phyloP scores from a whole-genome alignment of 2,797 vertebrate genomes.

The Aselliscus stoliczkanus region DNA sequence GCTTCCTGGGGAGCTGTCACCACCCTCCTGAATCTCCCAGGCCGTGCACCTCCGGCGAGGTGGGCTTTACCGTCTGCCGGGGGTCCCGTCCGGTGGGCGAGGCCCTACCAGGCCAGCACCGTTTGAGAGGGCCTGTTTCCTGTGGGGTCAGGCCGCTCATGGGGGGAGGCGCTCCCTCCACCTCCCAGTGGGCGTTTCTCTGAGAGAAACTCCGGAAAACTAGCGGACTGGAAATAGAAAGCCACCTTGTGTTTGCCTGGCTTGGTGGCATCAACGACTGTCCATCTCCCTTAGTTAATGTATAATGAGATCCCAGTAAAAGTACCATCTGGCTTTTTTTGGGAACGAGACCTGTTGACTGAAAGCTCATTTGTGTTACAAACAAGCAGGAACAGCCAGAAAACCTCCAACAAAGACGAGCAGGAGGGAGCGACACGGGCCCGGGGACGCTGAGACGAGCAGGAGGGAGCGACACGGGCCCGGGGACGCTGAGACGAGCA shows the following conservation, averaged over 20 bases:
- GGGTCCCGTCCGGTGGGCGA: neutral
- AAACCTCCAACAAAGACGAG: neutral
- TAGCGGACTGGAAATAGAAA: neutral
- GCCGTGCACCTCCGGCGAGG: neutral
- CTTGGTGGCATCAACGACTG: neutral
- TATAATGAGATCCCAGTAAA: neutral
- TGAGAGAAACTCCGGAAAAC: neutral
- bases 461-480: neutral
- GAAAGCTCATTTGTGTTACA: no score
- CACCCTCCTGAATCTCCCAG: neutral
- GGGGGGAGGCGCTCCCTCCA: no score
- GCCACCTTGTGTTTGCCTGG: neutral
- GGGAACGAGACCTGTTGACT: neutral
- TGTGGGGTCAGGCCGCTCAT: no score
- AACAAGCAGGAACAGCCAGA: neutral
- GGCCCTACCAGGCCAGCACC: neutral
- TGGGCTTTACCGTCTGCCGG: neutral
- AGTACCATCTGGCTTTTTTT: no score
- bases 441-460: neutral
- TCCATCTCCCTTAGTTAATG: neutral
- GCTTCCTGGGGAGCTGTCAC: neutral
- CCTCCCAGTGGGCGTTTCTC: no score
- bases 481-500: no score
- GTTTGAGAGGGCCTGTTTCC: no score
- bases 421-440: neutral